Evolutionary conservation across 2,113 vertebrate species (phyloP).

Genomic region (Lathamus discolor): DNA sequence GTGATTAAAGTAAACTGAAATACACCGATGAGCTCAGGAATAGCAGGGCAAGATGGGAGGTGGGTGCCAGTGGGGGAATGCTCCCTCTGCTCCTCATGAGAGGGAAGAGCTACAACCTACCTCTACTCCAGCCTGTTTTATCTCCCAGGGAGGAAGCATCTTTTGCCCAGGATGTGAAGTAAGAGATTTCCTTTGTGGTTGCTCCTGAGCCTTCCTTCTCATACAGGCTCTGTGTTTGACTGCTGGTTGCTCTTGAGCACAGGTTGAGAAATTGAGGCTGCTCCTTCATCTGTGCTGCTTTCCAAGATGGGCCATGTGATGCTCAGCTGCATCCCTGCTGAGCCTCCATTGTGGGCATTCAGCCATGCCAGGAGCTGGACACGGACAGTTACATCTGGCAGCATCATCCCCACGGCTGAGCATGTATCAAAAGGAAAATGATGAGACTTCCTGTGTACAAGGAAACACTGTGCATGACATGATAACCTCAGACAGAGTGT

Average conservation of each 20-base stretch:
- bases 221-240: neutral
- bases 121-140: neutral
- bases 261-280: neutral
- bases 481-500: neutral
- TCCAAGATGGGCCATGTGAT: neutral
- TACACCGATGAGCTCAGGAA: neutral
- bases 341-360: accelerated
- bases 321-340: neutral
- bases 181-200: neutral
- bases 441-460: neutral
- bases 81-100: neutral
- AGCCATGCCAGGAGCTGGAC: neutral
- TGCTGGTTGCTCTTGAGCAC: neutral
- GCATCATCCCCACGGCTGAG: neutral
- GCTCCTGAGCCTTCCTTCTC: neutral
- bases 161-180: neutral
- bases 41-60: neutral
- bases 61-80: neutral
- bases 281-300: neutral
- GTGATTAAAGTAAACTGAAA: neutral
- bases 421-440: neutral
- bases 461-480: accelerated
- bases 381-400: accelerated
- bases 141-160: neutral
- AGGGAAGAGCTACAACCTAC: neutral